Conservation (phyloP, 2,113 vertebrate species). For the Ochotona princeps region DNA sequence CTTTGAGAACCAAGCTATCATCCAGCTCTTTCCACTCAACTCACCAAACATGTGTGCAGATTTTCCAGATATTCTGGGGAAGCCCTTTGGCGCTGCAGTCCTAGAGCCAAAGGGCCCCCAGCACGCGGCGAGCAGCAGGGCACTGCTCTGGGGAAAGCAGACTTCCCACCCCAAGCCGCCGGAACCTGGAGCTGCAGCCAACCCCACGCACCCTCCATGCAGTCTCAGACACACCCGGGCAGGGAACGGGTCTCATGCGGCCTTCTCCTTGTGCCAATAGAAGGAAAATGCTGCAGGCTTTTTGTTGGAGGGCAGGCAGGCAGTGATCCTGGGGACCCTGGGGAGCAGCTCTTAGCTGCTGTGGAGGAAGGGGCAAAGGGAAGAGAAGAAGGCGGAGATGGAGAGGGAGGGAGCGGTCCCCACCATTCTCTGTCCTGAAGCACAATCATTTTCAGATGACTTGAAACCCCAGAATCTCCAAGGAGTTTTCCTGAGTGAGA, state of each 20-base stretch:
- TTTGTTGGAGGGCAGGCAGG: neutral
- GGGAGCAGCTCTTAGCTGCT: neutral
- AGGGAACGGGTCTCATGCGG: neutral
- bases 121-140: neutral
- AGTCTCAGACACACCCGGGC: neutral
- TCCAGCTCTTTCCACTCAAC: neutral
- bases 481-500: neutral
- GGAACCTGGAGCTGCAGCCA: neutral
- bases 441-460: neutral
- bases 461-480: neutral
- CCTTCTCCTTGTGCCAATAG: neutral
- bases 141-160: neutral
- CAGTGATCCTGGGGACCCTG: neutral
- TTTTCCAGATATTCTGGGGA: neutral
- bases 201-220: no score
- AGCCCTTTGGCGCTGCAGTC: neutral
- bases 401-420: neutral
- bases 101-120: neutral
- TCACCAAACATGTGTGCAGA: neutral
- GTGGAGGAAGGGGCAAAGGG: neutral
- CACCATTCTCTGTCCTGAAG: neutral
- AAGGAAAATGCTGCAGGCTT: neutral
- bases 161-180: neutral
- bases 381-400: no score
- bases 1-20: neutral